Evolutionary conservation across 2,113 vertebrate genomes (phyloP).

Genomic region (Syngnathus typhle): DNA sequence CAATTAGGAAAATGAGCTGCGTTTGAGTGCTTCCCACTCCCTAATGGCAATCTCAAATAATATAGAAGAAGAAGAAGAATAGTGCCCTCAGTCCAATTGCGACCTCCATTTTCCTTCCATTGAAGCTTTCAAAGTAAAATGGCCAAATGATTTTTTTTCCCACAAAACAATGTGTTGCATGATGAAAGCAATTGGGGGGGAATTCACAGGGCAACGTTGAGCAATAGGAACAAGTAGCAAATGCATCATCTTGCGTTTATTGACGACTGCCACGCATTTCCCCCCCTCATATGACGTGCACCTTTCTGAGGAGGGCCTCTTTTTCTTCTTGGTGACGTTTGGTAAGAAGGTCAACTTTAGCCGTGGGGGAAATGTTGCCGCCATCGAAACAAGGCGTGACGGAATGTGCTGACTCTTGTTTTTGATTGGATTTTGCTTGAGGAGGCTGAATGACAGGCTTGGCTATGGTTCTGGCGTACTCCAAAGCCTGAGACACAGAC

Average conservation of each 20-base stretch:
- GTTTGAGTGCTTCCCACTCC: constrained; percentile 72
- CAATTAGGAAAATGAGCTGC: constrained; percentile 87
- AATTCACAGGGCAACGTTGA: no score
- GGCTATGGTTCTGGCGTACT: constrained; percentile 83
- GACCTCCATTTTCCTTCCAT: no score
- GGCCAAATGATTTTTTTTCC: no score
- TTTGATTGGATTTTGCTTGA: constrained; percentile 25
- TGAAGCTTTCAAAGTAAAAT: no score
- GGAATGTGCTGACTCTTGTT: constrained; percentile 23
- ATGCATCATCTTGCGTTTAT: background rate
- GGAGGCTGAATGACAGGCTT: constrained; percentile 66
- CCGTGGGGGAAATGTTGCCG: constrained; percentile 53
- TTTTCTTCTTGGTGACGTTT: constrained; percentile 82
- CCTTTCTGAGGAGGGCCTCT: constrained; percentile 71
- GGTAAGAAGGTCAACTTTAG: constrained; percentile 71
- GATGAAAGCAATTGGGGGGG: no score
- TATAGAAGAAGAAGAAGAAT: no score
- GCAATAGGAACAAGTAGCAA: background rate
- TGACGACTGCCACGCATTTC: no score
- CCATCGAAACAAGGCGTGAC: constrained; percentile 29
- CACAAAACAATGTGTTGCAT: no score
- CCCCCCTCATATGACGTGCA: constrained; percentile 38
- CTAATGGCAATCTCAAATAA: constrained; percentile 61
- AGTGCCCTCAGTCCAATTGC: background rate
- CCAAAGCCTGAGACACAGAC: constrained; percentile 73